phyloP scores from a whole-genome alignment of 1,140 invertebrate species.

The Cydia fagiglandana region DNA sequence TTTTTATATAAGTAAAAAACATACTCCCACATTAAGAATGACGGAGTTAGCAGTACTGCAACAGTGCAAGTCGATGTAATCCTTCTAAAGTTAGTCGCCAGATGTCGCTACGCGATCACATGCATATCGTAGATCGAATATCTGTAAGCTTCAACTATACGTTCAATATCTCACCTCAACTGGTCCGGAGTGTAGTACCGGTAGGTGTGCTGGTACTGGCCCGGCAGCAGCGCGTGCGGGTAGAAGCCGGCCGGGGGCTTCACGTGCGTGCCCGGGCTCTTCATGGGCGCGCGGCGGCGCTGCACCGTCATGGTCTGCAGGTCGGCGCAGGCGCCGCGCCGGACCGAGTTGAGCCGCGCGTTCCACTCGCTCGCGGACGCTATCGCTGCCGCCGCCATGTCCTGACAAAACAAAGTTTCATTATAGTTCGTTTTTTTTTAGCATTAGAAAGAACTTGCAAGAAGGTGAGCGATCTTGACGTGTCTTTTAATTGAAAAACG shows the following conservation, averaged over 20 bases:
- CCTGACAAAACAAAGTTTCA: slow-evolving; percentile 62
- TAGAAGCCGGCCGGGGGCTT: slow-evolving; percentile 88
- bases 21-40: no score
- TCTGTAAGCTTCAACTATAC: no score
- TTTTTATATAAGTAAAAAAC: no score
- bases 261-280: slow-evolving; percentile 58
- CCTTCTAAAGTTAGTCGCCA: no score
- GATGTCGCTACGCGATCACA: no score
- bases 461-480: no score
- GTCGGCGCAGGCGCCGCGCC: slow-evolving; percentile 82
- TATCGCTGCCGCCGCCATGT: slow-evolving; percentile 91
- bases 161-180: slow-evolving; percentile 80
- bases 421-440: no score
- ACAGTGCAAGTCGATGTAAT: no score
- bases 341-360: slow-evolving; percentile 87
- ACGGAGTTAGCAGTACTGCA: no score
- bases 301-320: slow-evolving; percentile 88
- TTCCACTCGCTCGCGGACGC: slow-evolving; percentile 95
- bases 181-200: slow-evolving; percentile 82
- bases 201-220: slow-evolving; percentile 95
- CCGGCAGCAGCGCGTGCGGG: slow-evolving; percentile 94
- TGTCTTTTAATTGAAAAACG: no score
- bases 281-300: slow-evolving; percentile 78
- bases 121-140: no score
- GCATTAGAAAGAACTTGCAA: no score